Conservation (phyloP, 92 coral and sea anemone genomes). For the Paramuricea clavata region DNA sequence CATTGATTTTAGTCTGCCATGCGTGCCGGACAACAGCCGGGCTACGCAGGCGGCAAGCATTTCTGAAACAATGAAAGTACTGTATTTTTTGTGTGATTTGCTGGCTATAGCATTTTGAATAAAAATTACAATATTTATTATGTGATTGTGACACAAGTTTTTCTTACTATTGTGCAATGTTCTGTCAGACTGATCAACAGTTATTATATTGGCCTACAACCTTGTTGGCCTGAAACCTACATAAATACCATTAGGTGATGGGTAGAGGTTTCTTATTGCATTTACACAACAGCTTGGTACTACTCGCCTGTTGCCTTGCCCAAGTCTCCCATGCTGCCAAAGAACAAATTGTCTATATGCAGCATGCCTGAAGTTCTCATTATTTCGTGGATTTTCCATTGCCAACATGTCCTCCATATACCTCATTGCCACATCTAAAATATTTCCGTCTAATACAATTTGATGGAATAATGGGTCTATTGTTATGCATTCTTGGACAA, state of each 20-base stretch:
- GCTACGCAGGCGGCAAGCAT: no score
- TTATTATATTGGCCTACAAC: background rate
- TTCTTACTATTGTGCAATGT: no score
- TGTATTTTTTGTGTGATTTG: no score
- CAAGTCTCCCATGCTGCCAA: conserved; percentile 35
- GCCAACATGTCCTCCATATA: background rate
- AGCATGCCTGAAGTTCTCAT: conserved; percentile 55
- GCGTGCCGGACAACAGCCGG: no score
- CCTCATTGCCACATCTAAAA: conserved; percentile 2
- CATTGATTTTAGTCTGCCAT: no score
- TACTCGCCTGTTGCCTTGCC: conserved; percentile 32
- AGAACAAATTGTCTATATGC: conserved; percentile 14
- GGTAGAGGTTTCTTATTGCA: conserved; percentile 28
- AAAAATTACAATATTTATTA: no score
- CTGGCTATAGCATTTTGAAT: no score
- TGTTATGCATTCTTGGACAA: conserved; percentile 22
- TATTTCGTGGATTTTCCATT: conserved; percentile 37
- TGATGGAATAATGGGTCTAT: conserved; percentile 39
- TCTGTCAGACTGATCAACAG: no score
- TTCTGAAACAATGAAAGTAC: no score
- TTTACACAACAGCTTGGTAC: conserved; percentile 26
- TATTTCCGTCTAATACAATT: conserved; percentile 30
- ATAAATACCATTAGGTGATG: conserved; percentile 33
- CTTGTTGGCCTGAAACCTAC: conserved; percentile 39
- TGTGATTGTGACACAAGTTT: no score